phyloP scores from a whole-genome alignment of 2,113 vertebrate genomes.

The Hystrix brachyura region DNA sequence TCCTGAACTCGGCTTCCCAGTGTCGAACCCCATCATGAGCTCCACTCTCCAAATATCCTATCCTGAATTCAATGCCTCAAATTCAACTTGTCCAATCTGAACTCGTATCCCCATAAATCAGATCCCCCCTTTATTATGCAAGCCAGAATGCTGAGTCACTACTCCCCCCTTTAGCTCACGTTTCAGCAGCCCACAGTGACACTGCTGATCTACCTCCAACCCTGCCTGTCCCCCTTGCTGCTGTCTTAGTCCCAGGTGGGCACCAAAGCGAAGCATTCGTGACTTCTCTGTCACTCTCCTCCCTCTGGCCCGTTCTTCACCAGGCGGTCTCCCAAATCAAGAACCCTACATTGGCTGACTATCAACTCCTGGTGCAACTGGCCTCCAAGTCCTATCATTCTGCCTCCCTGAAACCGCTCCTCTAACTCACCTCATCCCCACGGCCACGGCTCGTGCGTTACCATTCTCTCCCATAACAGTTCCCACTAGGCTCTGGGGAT shows the following conservation, averaged over 20 bases:
- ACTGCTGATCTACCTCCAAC: not conserved
- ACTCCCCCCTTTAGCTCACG: not conserved
- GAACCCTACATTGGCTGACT: not conserved
- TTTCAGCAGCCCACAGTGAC: not conserved
- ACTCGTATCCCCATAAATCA: not conserved
- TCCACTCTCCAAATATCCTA: accelerated
- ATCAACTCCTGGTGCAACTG: not conserved
- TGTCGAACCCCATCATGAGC: accelerated
- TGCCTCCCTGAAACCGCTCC: not conserved
- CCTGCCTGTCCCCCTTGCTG: not conserved
- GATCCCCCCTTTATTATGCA: not conserved
- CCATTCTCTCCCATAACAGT: not conserved
- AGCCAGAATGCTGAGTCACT: not conserved
- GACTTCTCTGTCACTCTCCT: not conserved
- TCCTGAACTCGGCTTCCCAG: not conserved
- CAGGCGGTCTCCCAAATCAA: not conserved
- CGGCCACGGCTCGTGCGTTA: not conserved
- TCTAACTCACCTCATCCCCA: not conserved
- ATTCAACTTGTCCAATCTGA: not conserved
- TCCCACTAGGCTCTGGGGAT: not conserved
- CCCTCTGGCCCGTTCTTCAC: not conserved
- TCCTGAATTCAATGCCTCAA: not conserved
- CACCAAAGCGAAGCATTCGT: accelerated
- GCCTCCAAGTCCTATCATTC: not conserved
- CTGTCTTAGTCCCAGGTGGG: not conserved